A percentile compares a stretch with the other conserved stretches of the same genome.
Evolutionary conservation across 1,140 invertebrate species (phyloP).

Genomic region (Piezodorus guildinii): DNA sequence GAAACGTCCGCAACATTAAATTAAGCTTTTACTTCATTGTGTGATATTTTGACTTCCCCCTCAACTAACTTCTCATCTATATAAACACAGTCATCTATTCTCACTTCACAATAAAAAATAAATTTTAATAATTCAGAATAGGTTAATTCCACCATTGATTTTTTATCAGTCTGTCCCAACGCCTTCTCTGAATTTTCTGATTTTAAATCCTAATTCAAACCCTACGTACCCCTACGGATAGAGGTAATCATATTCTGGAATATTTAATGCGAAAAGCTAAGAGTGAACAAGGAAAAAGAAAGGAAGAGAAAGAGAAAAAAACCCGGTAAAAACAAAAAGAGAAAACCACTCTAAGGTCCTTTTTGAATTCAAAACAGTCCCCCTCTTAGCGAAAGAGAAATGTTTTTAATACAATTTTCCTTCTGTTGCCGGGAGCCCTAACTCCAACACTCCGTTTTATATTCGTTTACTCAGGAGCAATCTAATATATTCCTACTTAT

Average conservation of each 20-base stretch:
- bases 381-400: neutral
- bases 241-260: neutral
- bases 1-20: too few relatives aligned
- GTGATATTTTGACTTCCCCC: too few relatives aligned
- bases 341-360: neutral
- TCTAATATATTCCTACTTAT: neutral
- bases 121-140: too few relatives aligned
- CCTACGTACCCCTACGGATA: too few relatives aligned
- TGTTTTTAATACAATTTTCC: constrained; percentile 6
- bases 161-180: too few relatives aligned
- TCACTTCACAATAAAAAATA: too few relatives aligned
- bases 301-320: neutral
- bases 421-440: neutral
- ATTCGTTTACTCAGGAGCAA: neutral
- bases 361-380: constrained; percentile 1
- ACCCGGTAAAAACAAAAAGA: neutral
- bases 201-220: too few relatives aligned
- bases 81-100: too few relatives aligned
- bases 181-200: too few relatives aligned
- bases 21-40: too few relatives aligned
- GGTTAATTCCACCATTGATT: too few relatives aligned
- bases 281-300: neutral
- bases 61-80: too few relatives aligned
- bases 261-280: neutral
- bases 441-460: neutral